Base-by-base conservation (phyloP, 2,888 invertebrate species). In the Thecocarcelia acutangulata region DNA sequence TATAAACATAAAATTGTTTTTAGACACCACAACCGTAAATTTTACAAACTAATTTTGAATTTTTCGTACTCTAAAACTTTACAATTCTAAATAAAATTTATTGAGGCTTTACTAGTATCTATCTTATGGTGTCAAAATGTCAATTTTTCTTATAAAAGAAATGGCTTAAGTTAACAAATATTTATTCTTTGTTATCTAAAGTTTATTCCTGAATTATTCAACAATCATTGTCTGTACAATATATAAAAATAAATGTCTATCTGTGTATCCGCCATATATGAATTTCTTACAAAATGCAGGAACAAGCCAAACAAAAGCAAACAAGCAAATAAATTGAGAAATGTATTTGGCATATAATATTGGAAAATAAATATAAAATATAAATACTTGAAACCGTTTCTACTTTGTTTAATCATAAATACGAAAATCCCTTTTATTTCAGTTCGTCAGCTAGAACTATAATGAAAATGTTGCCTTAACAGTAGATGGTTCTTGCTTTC, bases 181-280 rank as follows among this genome's bases (percentile, higher is more conserved):
- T 66, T 66, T 75, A 64, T 68, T 33, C 58, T 68, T 59, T 75
- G 52, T 50, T 75, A 24, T 61, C 66, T 76, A 59, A 59, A 61
- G 59, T 52, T 61, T 76, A 37, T 68, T 68, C 21, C 33, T 46
- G 59, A 76, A 52, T 75, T 59, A 44, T 42, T 44, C 37, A 21
- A 21, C 12, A 13, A 42, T 73, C 59, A 44, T 56, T 59, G 17
- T 52, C 28, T 42, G 6, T 15, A 13, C 3, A 46, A 33, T 28
- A 28, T 52, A 44, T 9, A 19, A 19, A 28, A 13, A 33, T n/a
- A 48, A 48, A 33, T 33, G 6, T 44, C 6, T 8, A 9, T 33
- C 6, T 33, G 6, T 8, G 33, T 3, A 33, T 33, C 33, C 1
- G 9, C 9, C 8, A 33, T 33, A 8, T 33, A 13, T n/a, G 17